Base-by-base conservation (phyloP, 92 coral and sea anemone genomes). In the Porites cylindrica region DNA sequence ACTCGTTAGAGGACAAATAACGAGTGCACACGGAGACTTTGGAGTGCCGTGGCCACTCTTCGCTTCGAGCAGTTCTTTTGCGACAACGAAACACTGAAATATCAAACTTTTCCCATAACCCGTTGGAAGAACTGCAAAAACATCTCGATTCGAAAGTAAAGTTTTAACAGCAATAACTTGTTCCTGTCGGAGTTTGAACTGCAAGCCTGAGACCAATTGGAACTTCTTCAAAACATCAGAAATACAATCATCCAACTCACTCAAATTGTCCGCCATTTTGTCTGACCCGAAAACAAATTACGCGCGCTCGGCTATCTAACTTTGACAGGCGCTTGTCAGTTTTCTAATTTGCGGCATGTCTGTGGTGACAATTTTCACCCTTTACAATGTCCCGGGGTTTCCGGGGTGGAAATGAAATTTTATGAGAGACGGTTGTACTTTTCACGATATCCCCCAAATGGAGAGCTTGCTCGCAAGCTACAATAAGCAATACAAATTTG, bases 71-170 rank as follows among this genome's bases (percentile, higher is more conserved):
- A 75, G 8, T 43, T 60, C 74, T 79, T 29, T 65, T 20, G 76
- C 88, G 26, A 72, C 88, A 10, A 65, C 82, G 47, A 84, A 63
- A 32, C 23, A 78, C 24, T 59, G 73, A 7, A 84, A 75, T 11
- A 84, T 84, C 21, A 72, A 16, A 21, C 88, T 84, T 69, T 84
- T 75, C 4, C 47, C 47, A 38, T 38, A 38, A 38, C 3, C 47
- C 47, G 47, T 38, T 38, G 47, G 47, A 38, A 20, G 73, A 72
- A 32, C 87, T 14, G 88, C 88, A 38, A 88, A 56, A 21, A 72
- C 56, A 66, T 82, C 83, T n/a, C 32, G 66, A 62, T 23, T 38
- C 7, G 51, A 50, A 11, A 83, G 72, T 17, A 83, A 13, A 70
- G 11, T 21, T 11, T 83, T 53, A 68, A 83, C 72, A 1, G 88